Percentiles rank a stretch among this genome's conserved stretches.
Conservation (phyloP, 2,797 vertebrate species). For the Gambusia yucatana region DNA sequence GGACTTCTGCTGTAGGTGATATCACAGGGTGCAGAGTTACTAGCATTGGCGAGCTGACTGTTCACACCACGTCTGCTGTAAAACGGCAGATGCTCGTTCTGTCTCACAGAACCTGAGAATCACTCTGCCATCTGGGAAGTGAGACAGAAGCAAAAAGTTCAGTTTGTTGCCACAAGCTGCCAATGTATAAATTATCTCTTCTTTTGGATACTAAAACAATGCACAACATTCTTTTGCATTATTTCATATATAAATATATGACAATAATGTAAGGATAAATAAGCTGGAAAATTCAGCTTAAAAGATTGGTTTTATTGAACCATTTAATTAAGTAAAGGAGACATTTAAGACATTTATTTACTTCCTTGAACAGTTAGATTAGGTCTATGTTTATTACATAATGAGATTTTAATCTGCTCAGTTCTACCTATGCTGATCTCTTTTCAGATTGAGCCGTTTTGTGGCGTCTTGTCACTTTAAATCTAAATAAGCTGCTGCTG, state of each 20-base stretch:
- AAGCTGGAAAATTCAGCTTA: not conserved
- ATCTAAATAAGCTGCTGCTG: too few species aligned
- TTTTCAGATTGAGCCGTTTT: too few species aligned
- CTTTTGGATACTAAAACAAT: not conserved
- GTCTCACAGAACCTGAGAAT: constrained; percentile 6
- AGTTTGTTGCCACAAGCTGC: not conserved
- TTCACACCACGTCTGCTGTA: constrained; percentile 10
- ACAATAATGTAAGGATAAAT: too few species aligned
- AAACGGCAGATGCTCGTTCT: constrained; percentile 1
- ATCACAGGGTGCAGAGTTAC: constrained; percentile 9
- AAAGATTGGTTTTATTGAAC: not conserved
- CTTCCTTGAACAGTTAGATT: too few species aligned
- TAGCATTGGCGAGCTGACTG: constrained; percentile 17
- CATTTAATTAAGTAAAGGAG: too few species aligned
- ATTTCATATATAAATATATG: not conserved
- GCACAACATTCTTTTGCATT: not conserved
- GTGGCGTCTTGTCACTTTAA: too few species aligned
- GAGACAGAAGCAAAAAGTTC: constrained; percentile 1
- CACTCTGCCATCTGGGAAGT: not conserved
- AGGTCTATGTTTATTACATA: too few species aligned
- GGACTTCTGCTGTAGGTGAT: constrained; percentile 2
- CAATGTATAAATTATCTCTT: not conserved
- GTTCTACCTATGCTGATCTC: too few species aligned
- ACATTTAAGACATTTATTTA: too few species aligned
- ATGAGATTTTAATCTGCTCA: too few species aligned